Evolutionary conservation across 2,113 vertebrate genomes (phyloP), one percentile per base, ranked within the genome.

Genomic region (Pithys albifrons): DNA sequence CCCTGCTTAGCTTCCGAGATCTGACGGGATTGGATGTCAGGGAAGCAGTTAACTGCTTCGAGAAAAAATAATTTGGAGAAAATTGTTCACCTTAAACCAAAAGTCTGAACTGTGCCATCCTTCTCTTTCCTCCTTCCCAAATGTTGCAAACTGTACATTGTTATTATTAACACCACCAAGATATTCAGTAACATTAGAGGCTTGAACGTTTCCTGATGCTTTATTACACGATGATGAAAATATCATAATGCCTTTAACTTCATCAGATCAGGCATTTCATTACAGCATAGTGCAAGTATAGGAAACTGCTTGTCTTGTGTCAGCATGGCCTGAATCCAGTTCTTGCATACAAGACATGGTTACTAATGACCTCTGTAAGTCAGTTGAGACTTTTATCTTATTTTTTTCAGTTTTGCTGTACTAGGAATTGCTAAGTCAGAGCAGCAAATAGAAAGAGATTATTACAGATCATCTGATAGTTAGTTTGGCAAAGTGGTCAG

Each of bases 171-270:
- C 57, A 45, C 48, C 64, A 72, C n/a, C n/a, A 28, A 24, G 19
- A 28, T 74, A 55, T 76, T 89, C 67, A 72, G n/a, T 58, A 86
- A 35, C 35, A 67, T 88, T 29, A 54, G 27, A 75, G 67, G 51
- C 79, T 77, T 94, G 85, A 94, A 91, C 43, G 82, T 89, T 95
- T 97, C 93, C 92, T 95, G 77, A 84, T 93, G 81, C 55, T 94
- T 88, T 96, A 91, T 88, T 88, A 91, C 67, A 65, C 28, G 54
- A 90, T 25, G 76, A 93, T 85, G 90, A 97, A 94, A 96, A 91
- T 81, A 89, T 82, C 85, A 55, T 86, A 75, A 75, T 1, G 11
- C 41, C 55, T 95, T 72, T 97, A 96, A 91, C 87, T 96, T 96
- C 86, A 95, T 96, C 77, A 85, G 94, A 87, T 89, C 65, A 78